These are phyloP conservation scores for Microcebus tavaratra DNA, from an alignment of 2,113 vertebrate genomes.

Conservation along the genomic window DNA sequence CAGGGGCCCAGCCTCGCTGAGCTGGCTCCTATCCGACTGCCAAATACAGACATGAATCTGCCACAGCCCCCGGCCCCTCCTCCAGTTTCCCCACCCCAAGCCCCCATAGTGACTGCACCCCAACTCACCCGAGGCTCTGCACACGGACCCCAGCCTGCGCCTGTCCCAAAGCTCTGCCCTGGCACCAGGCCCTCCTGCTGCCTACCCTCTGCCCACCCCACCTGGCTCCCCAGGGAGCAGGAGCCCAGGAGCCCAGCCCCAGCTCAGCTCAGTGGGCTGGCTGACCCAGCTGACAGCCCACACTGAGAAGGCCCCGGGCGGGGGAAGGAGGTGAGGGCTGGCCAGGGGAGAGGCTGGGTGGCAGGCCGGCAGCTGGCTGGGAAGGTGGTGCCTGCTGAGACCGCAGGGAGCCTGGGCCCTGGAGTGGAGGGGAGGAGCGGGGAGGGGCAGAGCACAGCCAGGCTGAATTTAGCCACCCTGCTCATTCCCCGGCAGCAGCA, in stretches of 20 bases:
- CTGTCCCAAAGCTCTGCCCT: constrained; percentile 50
- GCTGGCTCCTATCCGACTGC: constrained; percentile 76
- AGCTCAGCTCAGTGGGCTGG: neutral
- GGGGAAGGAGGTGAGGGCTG: constrained; percentile 21
- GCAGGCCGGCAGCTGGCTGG: constrained; percentile 51
- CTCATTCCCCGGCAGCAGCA: constrained; percentile 38
- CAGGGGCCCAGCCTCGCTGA: constrained; percentile 70
- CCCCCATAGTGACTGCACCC: constrained; percentile 58
- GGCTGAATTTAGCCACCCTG: constrained; percentile 71
- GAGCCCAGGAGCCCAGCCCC: constrained; percentile 54
- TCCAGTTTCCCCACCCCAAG: constrained; percentile 50
- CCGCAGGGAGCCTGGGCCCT: constrained; percentile 49
- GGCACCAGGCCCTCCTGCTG: constrained; percentile 62
- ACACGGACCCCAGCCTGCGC: constrained; percentile 44
- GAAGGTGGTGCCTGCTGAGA: constrained; percentile 67
- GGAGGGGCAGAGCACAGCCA: constrained; percentile 12
- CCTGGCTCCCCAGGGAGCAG: constrained; percentile 61
- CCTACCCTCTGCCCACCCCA: constrained; percentile 66
- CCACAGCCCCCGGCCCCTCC: constrained; percentile 71
- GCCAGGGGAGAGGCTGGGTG: constrained; percentile 38
- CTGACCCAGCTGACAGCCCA: constrained; percentile 51
- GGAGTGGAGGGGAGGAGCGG: constrained; percentile 5
- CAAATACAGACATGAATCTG: constrained; percentile 81
- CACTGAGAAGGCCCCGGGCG: constrained; percentile 20
- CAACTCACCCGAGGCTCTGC: constrained; percentile 75